Base-by-base conservation (phyloP, 2,888 invertebrate genomes). In the Cataglyphis cursor region DNA sequence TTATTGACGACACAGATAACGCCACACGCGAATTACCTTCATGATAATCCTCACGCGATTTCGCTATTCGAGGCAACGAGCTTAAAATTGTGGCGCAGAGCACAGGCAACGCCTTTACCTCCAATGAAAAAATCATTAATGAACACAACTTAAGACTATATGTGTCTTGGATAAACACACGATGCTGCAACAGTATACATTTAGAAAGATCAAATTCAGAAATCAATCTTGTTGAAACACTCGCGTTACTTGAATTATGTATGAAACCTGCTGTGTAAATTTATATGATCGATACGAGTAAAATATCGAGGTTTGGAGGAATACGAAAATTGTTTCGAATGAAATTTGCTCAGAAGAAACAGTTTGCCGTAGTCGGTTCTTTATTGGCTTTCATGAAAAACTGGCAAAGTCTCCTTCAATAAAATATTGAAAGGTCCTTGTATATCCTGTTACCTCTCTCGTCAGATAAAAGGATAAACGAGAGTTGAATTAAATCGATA, bases 1-100 rank as follows among this genome's bases (percentile, higher is more conserved):
- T 78, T 78, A 78, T 78, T 68, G 68, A 44, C 18, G 68, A 59
- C 24, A 38, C 9, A 80, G 70, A 70, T 59, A 80, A 80, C 59
- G 18, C 31, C 24, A 24, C 59, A 35, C 59, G 78, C 70, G 44
- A 80, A 48, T 80, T 80, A 59, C 44, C 5, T n/a, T 68, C 44
- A 31, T 41, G 78, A 70, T 61, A 70, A 68, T 59, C 41, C 68
- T 78, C 78, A 80, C 78, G 78, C 70, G 78, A 80, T 80, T 70
- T 80, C 70, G 78, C 78, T 59, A 80, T 80, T 80, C 35, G 70
- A 35, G 28, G 68, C 31, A 68, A 68, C 57, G 75, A 57, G 66
- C 38, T 76, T 66, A 41, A 76, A 66, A 76, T 76, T 15, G 59
- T 24, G 59, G 59, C 59, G 21, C 31, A 70, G n/a, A 51, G 35